A percentile compares a stretch with the other conserved stretches of the same genome.
Evolutionary conservation across 1,140 invertebrate species (phyloP).

Genomic region (Hypsibius dujardini): DNA sequence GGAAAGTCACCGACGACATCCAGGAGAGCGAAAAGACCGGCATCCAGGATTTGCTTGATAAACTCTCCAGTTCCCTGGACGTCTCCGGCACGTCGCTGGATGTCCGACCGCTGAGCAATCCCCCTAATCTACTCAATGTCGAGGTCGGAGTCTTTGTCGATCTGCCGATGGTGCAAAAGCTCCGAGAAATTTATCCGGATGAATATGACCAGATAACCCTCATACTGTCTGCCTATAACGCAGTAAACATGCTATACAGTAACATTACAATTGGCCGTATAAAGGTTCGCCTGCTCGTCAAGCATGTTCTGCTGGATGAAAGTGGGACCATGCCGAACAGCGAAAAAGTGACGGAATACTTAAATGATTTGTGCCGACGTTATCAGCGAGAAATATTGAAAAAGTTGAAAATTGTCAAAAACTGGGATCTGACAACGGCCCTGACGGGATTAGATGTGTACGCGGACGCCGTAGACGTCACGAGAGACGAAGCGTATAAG

Average conservation of each 20-base stretch:
- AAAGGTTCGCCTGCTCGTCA: background rate
- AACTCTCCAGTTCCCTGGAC: background rate
- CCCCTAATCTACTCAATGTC: background rate
- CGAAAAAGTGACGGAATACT: slow-evolving; percentile 5
- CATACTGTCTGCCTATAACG: background rate
- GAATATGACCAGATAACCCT: background rate
- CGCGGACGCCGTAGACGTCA: background rate
- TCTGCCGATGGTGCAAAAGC: background rate
- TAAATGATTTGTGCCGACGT: background rate
- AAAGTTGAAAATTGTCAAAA: background rate
- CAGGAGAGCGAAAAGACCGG: background rate
- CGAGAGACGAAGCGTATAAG: background rate
- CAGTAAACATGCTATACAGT: background rate
- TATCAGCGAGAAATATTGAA: slow-evolving; percentile 1
- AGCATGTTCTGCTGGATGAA: background rate
- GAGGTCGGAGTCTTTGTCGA: background rate
- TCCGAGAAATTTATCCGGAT: background rate
- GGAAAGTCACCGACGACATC: background rate
- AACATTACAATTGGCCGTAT: background rate
- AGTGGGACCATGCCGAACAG: background rate
- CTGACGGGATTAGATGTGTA: background rate
- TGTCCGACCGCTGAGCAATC: background rate
- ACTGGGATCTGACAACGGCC: background rate
- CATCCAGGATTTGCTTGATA: background rate
- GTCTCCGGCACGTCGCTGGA: background rate